A percentile compares a stretch with the other conserved stretches of the same genome.
phyloP scores from a whole-genome alignment of 2,797 vertebrate genomes.

The Neosalanx taihuensis region DNA sequence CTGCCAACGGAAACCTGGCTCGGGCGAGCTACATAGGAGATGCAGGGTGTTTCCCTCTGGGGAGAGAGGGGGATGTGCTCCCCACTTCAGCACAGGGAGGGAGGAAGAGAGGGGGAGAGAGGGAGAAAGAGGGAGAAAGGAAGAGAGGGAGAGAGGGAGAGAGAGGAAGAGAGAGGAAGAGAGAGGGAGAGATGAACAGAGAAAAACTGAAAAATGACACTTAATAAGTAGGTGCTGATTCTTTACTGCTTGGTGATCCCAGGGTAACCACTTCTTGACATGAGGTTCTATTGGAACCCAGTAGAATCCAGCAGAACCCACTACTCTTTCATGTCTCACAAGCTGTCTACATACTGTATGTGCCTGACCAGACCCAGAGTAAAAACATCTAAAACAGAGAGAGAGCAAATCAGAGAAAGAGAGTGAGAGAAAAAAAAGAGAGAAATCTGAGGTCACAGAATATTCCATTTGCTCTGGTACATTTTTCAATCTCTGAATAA shows the following conservation, averaged over 20 bases:
- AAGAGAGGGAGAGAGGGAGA: neutral
- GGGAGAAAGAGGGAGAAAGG: neutral
- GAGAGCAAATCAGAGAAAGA: neutral
- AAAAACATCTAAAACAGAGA: neutral
- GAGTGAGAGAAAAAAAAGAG: neutral
- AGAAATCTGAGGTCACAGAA: neutral
- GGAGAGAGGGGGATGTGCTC: conserved; percentile 42
- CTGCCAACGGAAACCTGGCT: conserved; percentile 55
- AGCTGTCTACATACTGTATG: too few species aligned
- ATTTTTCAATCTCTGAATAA: conserved; percentile 4
- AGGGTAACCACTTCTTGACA: too few species aligned
- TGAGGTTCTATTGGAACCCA: too few species aligned
- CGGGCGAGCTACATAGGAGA: conserved; percentile 25
- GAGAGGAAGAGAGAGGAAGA: too few species aligned
- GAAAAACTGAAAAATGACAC: neutral
- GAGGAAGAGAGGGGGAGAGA: neutral
- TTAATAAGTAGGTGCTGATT: neutral
- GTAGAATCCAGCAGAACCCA: too few species aligned
- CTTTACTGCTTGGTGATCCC: too few species aligned
- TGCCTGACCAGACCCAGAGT: too few species aligned
- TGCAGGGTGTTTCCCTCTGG: conserved; percentile 32
- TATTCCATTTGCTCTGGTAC: neutral
- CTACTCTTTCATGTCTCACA: too few species aligned
- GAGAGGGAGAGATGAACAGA: neutral
- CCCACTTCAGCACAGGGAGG: neutral